phyloP scores from a whole-genome alignment of 1,140 invertebrate genomes.

The Schlechtendalia chinensis region DNA sequence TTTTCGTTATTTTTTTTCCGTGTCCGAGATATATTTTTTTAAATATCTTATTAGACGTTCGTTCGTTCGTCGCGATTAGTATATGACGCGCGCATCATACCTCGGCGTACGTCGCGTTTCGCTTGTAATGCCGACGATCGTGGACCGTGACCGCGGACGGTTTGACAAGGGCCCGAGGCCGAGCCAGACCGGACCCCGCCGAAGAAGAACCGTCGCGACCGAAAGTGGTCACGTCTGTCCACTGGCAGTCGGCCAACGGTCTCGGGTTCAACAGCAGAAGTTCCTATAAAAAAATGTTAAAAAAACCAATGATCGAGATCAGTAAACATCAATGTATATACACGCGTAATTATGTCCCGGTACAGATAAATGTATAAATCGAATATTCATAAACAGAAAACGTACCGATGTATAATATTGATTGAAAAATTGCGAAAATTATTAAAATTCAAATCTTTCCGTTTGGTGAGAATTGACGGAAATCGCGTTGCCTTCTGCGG shows the following conservation, averaged over 20 bases:
- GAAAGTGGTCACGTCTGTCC: not conserved
- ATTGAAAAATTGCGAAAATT: too few relatives aligned
- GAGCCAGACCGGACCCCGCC: constrained; percentile 7
- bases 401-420: not conserved
- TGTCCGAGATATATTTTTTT: too few relatives aligned
- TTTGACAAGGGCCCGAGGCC: constrained; percentile 14
- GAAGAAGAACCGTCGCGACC: too few relatives aligned
- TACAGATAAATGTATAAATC: not conserved
- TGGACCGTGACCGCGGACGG: not conserved
- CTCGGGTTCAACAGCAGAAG: constrained; percentile 2
- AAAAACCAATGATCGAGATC: not conserved
- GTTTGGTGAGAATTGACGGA: too few relatives aligned
- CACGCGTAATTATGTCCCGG: not conserved
- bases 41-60: too few relatives aligned
- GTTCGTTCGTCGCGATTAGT: too few relatives aligned
- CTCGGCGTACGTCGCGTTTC: not conserved
- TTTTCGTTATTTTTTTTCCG: too few relatives aligned
- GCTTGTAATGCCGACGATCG: constrained; percentile 27
- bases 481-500: too few relatives aligned
- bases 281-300: constrained; percentile 1
- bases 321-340: not conserved
- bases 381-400: not conserved
- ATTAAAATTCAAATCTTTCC: too few relatives aligned
- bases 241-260: constrained; percentile 5
- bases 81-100: not conserved